Evolutionary conservation across 53 echinoderm and acorn worm species (phyloP), one percentile per base, ranked within the genome.

Genomic region (Pentamera pediparva): DNA sequence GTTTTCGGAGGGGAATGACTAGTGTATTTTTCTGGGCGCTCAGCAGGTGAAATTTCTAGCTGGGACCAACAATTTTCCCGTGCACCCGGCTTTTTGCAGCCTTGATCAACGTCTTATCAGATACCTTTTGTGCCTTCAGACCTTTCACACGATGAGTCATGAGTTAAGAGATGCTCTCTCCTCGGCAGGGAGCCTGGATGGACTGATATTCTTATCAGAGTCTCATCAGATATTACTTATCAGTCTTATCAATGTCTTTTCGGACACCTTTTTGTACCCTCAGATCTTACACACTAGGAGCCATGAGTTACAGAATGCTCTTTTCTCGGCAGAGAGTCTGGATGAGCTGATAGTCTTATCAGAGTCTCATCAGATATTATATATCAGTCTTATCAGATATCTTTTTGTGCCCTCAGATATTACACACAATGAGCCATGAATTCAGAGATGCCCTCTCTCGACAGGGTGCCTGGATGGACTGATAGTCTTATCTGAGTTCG

Each of bases 241-340:
- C n/a, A n/a, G n/a, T n/a, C n/a, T n/a, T n/a, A n/a, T n/a, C n/a
- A n/a, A n/a, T 15, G 12, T 1, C n/a, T 1, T 1, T 15, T 12
- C n/a, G 0, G 12, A 45, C n/a, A 15, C 1, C 1, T 60, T 60
- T 3, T 60, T 60, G 28, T 26, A 32, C 12, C 12, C 6, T 4
- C 82, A 98, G 98, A 98, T 98, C 37, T 79, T 98, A 32, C 91
- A 89, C 85, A 91, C 87, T 64, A 98, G 91, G 4, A 84, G 98
- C n/a, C 80, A 88, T 10, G 98, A 98, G 47, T 98, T 91, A 76
- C 80, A 88, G 54, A 72, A 76, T 10, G 86, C 70, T 0, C 13
- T 91, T 1, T 80, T 84, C 19, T 33, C 70, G 28, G 91, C 89
- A 13, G 36, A 47, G 4, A 83, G 91, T 69, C 86, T 91, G 25